Percentiles rank a stretch among this genome's conserved stretches.
phyloP scores from a whole-genome alignment of 2,888 invertebrate species.

The Micropterix aruncella region DNA sequence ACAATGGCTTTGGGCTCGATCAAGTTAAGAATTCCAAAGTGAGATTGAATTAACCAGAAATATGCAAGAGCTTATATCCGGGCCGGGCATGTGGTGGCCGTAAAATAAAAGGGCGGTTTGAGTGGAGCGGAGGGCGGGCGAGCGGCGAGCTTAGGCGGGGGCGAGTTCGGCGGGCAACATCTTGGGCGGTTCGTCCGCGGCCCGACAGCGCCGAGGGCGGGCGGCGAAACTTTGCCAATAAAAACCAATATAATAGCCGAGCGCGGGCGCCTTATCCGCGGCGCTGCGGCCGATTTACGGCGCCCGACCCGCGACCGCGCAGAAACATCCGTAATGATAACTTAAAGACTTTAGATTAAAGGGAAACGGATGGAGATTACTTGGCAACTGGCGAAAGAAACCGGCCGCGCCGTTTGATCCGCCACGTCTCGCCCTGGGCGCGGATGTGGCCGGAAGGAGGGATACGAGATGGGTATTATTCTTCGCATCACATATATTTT shows the following conservation, averaged over 20 bases:
- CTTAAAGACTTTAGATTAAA: background rate
- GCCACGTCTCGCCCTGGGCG: background rate
- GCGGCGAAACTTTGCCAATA: slow-evolving; percentile 31
- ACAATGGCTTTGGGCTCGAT: too few species aligned
- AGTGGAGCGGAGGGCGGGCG: background rate
- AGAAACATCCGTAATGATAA: background rate
- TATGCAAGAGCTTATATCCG: too few species aligned
- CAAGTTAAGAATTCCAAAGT: too few species aligned
- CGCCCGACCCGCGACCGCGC: background rate
- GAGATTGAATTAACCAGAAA: too few species aligned
- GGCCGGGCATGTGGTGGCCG: too few species aligned
- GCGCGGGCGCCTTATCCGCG: slow-evolving; percentile 21
- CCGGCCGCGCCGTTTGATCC: background rate
- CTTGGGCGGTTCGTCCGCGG: too few species aligned
- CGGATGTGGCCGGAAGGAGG: background rate
- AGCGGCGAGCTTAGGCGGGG: too few species aligned
- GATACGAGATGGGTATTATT: background rate
- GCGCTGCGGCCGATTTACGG: background rate
- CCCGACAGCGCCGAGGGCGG: slow-evolving; percentile 1
- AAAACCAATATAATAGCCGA: slow-evolving; percentile 29
- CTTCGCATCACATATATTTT: too few species aligned
- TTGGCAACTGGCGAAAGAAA: background rate
- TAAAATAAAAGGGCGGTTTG: too few species aligned
- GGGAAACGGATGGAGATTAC: background rate
- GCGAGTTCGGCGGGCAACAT: too few species aligned